phyloP scores from a whole-genome alignment of 2,113 vertebrate genomes.

The Rhineura floridana region DNA sequence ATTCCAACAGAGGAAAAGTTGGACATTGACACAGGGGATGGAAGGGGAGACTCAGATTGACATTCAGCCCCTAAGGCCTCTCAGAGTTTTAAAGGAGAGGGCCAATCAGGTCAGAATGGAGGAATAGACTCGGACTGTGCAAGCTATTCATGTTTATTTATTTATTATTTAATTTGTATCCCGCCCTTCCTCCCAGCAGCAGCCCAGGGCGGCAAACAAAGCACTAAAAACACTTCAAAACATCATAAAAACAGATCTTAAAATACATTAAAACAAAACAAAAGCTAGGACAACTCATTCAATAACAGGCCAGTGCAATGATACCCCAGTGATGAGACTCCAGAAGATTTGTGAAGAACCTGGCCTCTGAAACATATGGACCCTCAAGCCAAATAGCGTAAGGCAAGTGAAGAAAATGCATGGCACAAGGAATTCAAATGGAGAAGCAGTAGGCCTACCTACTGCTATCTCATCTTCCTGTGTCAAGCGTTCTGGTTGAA shows the following conservation, averaged over 20 bases:
- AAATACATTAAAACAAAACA: too few relatives aligned
- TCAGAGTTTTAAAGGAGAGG: not conserved
- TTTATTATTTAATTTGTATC: too few relatives aligned
- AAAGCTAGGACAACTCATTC: not conserved
- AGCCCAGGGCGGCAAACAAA: too few relatives aligned
- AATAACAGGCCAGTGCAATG: not conserved
- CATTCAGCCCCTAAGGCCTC: not conserved
- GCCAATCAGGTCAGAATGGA: not conserved
- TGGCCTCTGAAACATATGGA: not conserved
- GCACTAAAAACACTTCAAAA: too few relatives aligned
- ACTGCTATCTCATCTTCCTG: not conserved
- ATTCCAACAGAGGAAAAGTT: not conserved
- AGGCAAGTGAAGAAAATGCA: not conserved
- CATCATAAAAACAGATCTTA: too few relatives aligned
- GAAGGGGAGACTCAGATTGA: not conserved
- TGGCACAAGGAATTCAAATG: not conserved
- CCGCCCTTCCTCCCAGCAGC: too few relatives aligned
- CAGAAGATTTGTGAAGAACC: not conserved
- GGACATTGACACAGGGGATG: not conserved
- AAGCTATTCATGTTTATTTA: not conserved
- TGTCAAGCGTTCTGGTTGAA: not conserved
- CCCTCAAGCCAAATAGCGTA: not conserved
- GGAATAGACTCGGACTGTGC: not conserved
- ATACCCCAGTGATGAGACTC: not conserved
- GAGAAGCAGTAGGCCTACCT: not conserved